A percentile compares a stretch with the other conserved stretches of the same genome.
phyloP scores from a whole-genome alignment of 2,113 vertebrate species.

The Phoenicopterus ruber region DNA sequence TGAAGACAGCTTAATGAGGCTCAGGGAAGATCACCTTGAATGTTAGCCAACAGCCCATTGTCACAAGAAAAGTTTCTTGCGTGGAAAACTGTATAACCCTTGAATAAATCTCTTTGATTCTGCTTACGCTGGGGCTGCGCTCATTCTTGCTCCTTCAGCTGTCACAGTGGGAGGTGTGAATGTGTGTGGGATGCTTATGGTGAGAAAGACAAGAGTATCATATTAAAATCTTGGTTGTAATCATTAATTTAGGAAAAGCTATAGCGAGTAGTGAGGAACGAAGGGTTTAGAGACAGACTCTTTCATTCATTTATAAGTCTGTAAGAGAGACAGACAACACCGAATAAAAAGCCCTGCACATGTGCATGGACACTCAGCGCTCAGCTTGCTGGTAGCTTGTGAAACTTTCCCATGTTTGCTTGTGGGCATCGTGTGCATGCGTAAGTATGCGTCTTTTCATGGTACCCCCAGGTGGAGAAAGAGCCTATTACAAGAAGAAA shows the following conservation, averaged over 20 bases:
- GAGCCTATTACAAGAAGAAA: not conserved
- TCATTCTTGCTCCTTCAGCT: not conserved
- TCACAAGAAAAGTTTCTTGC: not conserved
- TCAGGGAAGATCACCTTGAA: constrained; percentile 24
- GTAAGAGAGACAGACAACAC: not conserved
- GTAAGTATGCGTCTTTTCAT: not conserved
- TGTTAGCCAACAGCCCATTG: not conserved
- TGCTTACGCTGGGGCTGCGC: not conserved
- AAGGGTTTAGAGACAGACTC: not conserved
- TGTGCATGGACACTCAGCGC: not conserved
- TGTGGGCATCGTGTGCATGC: not conserved
- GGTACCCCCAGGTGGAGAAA: not conserved
- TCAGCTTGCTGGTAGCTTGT: not conserved
- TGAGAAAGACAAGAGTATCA: not conserved
- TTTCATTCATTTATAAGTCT: not conserved
- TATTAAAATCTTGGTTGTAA: not conserved
- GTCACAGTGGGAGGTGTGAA: not conserved
- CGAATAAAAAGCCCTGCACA: not conserved
- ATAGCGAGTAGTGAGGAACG: not conserved
- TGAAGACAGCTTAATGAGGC: constrained; percentile 15
- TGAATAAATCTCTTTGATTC: constrained; percentile 22
- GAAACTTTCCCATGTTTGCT: not conserved
- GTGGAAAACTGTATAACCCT: not conserved
- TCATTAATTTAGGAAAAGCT: not conserved
- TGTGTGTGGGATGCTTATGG: not conserved